phyloP scores from a whole-genome alignment of 2,797 vertebrate species.

The Danio kyathit region DNA sequence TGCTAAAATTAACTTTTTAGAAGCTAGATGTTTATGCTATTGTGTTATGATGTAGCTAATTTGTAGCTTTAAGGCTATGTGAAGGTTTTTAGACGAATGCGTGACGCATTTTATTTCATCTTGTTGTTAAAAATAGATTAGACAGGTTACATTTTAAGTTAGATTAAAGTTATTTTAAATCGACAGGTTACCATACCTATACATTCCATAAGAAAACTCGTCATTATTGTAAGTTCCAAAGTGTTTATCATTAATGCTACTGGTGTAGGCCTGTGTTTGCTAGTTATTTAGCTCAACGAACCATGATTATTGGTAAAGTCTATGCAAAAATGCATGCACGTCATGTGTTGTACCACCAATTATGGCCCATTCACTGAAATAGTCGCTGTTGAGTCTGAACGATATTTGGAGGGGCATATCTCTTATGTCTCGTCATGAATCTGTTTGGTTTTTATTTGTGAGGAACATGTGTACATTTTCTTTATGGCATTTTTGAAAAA shows the following conservation, averaged over 20 bases:
- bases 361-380: not conserved
- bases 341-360: not conserved
- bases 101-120: not conserved
- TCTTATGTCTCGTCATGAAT: too few species aligned
- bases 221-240: not conserved
- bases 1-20: not conserved
- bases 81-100: not conserved
- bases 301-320: not conserved
- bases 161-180: too few species aligned
- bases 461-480: too few species aligned
- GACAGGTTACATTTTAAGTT: not conserved
- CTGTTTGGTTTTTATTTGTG: too few species aligned
- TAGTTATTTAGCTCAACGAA: not conserved
- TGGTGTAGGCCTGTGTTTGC: not conserved
- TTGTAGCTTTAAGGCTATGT: not conserved
- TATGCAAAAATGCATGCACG: not conserved
- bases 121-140: not conserved
- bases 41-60: not conserved
- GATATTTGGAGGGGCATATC: not conserved
- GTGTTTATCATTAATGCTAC: not conserved
- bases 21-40: not conserved
- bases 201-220: too few species aligned
- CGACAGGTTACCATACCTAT: too few species aligned
- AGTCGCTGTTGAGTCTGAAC: not conserved
- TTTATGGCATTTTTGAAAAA: too few species aligned